Base-by-base conservation (phyloP, 2,888 invertebrate species). In the Corbicula japonica region DNA sequence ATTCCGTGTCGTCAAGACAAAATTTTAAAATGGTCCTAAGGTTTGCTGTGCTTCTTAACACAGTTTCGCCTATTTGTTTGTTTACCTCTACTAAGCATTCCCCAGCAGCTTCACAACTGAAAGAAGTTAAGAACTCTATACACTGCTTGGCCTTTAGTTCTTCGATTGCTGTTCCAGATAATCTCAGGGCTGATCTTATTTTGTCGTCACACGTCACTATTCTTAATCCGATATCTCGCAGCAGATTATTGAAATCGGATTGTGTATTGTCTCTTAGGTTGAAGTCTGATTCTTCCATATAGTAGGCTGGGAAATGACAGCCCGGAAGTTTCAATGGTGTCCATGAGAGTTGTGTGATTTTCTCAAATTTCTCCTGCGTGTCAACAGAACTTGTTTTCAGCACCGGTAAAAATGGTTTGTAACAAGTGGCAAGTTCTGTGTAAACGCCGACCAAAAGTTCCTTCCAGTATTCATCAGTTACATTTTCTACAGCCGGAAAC, bases 1-100 rank as follows among this genome's bases (percentile, higher is more conserved):
- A 78, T 26, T 56, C 26, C 15, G 54, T 38, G n/a, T 66, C 56
- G 56, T 58, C 52, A 18, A 76, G 44, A 63, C 86, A 87, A 70
- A 81, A 89, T 6, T 60, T 52, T 4, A 89, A 26, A 32, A 90
- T 23, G 10, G 6, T 8, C 10, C 21, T 15, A 26, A 62, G 41
- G 44, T 74, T 70, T 8, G n/a, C 35, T 8, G 56, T 66, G 21
- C 34, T 41, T 8, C 32, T 23, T 23, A 80, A 23, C 8, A 32
- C 48, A 10, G 80, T 76, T n/a, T 52, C n/a, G 23, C 12, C 21
- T 12, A 80, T 56, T 0, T 26, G 15, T 26, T 26, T 26, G 6
- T 32, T 32, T n/a, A 54, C 23, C 41, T 23, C 28, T 3, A 76
- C 35, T 34, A 38, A 52, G 28, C 66, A 62, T 10, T 44, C 15